Evolutionary conservation across 2,888 invertebrate genomes (phyloP).

Genomic region (Limnephilus rhombicus): DNA sequence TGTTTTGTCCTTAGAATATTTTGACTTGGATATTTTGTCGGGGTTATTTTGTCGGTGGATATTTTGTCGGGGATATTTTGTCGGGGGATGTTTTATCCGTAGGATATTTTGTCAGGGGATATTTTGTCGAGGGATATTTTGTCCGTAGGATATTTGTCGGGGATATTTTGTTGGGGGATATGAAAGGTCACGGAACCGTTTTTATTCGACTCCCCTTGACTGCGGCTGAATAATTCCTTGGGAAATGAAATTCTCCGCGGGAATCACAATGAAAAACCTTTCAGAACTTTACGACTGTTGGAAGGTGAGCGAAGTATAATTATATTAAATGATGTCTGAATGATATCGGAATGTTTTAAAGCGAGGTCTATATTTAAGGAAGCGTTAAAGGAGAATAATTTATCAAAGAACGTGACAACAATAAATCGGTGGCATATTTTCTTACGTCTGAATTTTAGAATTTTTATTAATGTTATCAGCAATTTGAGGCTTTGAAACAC

Average conservation of each 20-base stretch:
- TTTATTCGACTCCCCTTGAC: neutral
- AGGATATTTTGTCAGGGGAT: no score
- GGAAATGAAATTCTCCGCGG: neutral
- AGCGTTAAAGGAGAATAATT: neutral
- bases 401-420: neutral
- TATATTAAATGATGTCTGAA: neutral
- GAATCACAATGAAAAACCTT: neutral
- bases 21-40: no score
- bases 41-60: no score
- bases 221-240: neutral
- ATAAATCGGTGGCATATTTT: neutral
- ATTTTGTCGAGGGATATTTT: no score
- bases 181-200: neutral
- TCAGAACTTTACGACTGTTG: neutral
- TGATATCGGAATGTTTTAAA: neutral
- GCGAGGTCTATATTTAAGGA: neutral
- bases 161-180: no score
- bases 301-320: neutral
- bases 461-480: neutral
- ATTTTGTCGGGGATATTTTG: no score
- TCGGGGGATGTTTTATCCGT: no score
- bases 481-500: no score
- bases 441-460: neutral
- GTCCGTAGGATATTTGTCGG: no score
- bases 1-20: no score